Evolutionary conservation across 2,113 vertebrate genomes (phyloP), one percentile per base, ranked within the genome.

Genomic region (Oryzias woworae): DNA sequence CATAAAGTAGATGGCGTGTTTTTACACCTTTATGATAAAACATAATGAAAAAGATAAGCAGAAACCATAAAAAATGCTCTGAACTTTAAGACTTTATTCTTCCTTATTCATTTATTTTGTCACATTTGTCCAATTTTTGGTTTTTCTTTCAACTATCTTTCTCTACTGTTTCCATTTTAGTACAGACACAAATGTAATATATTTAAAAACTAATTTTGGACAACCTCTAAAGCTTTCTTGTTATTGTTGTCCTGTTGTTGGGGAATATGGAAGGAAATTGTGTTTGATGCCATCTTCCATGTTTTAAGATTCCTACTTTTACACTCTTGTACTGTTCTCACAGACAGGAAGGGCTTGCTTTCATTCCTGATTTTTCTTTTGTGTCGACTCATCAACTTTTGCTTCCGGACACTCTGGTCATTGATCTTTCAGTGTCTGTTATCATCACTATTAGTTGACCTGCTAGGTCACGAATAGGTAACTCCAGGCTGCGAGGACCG

Each of bases 361-460:
- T 45, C 14, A 20, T 55, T 58, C 24, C 55, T 10, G 31, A 63
- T 51, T 68, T 23, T 53, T 48, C 36, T 26, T 24, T 59, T 54
- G 31, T 41, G 41, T 77, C 61, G 78, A 58, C 71, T 66, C 55
- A 59, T 58, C 66, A 47, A 51, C 44, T 48, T 8, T 2, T 51
- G 42, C 45, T 20, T 50, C 4, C n/a, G n/a, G 42, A 0, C 59
- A 18, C 17, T 17, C 31, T 36, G 61, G 10, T 67, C 60, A 44
- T 51, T 59, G 67, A 81, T 0, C 17, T 77, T 80, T 88, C 81
- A 85, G 76, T 85, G 84, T 86, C 77, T 77, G 88, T 90, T 83
- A 61, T 60, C 44, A 42, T 74, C 67, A 90, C 86, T 78, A 81
- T 77, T 71, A 81, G 70, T 68, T 77, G 53, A 62, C 69, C 89